Evolutionary conservation across 2,888 invertebrate species (phyloP).

Genomic region (Operophtera brumata): DNA sequence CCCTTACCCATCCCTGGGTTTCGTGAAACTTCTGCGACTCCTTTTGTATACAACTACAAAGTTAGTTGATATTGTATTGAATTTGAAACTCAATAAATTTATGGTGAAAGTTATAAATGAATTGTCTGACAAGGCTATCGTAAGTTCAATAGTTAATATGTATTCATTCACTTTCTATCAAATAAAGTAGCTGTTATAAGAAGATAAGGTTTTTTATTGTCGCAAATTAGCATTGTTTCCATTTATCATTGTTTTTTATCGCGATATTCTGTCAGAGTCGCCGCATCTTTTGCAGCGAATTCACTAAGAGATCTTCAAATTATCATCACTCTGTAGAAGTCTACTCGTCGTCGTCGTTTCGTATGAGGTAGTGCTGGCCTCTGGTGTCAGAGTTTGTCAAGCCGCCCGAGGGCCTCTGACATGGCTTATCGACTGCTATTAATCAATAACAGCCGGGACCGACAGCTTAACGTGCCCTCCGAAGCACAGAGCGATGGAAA

Average conservation of each 20-base stretch:
- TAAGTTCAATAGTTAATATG: conserved; percentile 22
- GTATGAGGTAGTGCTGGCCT: too few relatives aligned
- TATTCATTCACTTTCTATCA: conserved; percentile 44
- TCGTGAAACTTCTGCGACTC: too few relatives aligned
- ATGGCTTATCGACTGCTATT: too few relatives aligned
- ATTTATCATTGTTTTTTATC: conserved; percentile 40
- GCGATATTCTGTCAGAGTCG: conserved; percentile 34
- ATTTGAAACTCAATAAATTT: conserved; percentile 2
- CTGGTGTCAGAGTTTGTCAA: too few relatives aligned
- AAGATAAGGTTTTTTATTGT: conserved; percentile 40
- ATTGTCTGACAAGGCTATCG: conserved; percentile 32
- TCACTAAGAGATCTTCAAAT: conserved; percentile 13
- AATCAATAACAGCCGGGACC: too few relatives aligned
- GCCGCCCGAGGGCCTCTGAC: too few relatives aligned
- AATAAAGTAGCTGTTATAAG: conserved; percentile 42
- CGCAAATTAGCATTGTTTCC: conserved; percentile 25
- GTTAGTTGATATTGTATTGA: not conserved
- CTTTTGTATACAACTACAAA: too few relatives aligned
- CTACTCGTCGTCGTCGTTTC: too few relatives aligned
- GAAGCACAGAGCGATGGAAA: too few relatives aligned
- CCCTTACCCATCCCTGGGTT: too few relatives aligned
- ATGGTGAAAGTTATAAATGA: conserved; percentile 9
- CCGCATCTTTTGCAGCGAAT: conserved; percentile 28
- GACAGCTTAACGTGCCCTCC: too few relatives aligned
- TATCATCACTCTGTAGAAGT: too few relatives aligned